These are phyloP conservation scores for Telenomus remus DNA, from an alignment of 1,140 invertebrate species.

Conservation along the genomic window DNA sequence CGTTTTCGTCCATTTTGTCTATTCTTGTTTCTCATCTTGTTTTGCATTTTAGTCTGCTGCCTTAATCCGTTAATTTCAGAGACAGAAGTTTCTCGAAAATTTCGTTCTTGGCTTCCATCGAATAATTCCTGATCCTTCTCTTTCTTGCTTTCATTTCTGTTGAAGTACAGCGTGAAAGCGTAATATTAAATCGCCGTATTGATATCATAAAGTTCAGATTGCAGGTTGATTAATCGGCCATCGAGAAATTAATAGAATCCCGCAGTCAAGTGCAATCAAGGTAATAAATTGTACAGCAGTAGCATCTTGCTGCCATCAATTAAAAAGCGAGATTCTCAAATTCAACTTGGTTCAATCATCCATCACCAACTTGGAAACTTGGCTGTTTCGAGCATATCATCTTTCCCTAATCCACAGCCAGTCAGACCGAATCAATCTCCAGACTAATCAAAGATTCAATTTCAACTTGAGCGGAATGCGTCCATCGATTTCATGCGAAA, in stretches of 20 bases:
- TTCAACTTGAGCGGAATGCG: neutral
- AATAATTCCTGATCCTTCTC: too few relatives aligned
- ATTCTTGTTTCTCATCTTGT: too few relatives aligned
- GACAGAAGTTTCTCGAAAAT: too few relatives aligned
- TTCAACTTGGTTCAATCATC: constrained; percentile 28
- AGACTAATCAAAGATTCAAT: constrained; percentile 17
- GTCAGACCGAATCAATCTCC: neutral
- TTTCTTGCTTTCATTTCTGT: neutral
- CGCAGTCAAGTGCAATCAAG: constrained; percentile 27
- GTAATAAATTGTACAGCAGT: constrained; percentile 35
- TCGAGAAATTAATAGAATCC: constrained; percentile 21
- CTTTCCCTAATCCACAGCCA: constrained; percentile 9
- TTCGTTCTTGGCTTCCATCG: too few relatives aligned
- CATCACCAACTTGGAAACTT: constrained; percentile 18
- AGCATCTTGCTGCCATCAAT: constrained; percentile 27
- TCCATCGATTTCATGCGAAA: neutral
- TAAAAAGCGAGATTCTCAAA: constrained; percentile 39
- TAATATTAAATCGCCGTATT: too few relatives aligned
- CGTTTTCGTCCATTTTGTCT: too few relatives aligned
- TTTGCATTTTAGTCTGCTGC: too few relatives aligned
- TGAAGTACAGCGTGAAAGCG: too few relatives aligned
- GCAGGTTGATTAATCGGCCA: constrained; percentile 41
- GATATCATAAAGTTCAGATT: constrained; percentile 21
- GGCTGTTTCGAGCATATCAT: constrained; percentile 8
- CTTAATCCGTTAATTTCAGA: too few relatives aligned